phyloP scores from a whole-genome alignment of 2,888 invertebrate genomes.

The Morpho deidamia region DNA sequence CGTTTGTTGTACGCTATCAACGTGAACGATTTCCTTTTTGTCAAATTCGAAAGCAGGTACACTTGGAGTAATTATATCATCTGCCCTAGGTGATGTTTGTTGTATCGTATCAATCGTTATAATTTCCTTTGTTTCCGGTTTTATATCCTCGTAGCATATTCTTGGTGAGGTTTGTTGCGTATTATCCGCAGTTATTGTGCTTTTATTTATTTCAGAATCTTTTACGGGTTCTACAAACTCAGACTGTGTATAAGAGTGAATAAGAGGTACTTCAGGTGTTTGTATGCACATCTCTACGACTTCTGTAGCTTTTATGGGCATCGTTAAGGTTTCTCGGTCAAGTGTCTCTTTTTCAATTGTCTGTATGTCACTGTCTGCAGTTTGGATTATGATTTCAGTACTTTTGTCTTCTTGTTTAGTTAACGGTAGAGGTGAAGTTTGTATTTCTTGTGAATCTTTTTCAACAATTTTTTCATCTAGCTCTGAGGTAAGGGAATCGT shows the following conservation, averaged over 20 bases:
- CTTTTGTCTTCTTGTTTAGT: slow-evolving; percentile 54
- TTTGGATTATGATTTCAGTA: slow-evolving; percentile 56
- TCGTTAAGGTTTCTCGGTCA: slow-evolving; percentile 61
- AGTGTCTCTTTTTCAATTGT: slow-evolving; percentile 47
- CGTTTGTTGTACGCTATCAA: slow-evolving; percentile 52
- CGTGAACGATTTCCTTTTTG: slow-evolving; percentile 35
- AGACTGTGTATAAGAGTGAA: slow-evolving; percentile 62
- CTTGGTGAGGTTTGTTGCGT: slow-evolving; percentile 41
- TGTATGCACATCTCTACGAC: slow-evolving; percentile 54
- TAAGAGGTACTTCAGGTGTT: slow-evolving; percentile 56
- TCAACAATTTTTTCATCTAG: slow-evolving; percentile 35
- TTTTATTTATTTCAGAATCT: slow-evolving; percentile 31
- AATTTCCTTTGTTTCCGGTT: slow-evolving; percentile 26
- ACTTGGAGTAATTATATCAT: slow-evolving; percentile 19
- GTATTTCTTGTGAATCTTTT: slow-evolving; percentile 65
- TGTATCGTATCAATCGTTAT: slow-evolving; percentile 42
- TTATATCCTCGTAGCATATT: slow-evolving; percentile 22
- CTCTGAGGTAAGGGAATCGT: slow-evolving; percentile 38
- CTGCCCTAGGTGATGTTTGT: slow-evolving; percentile 79
- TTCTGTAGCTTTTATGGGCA: slow-evolving; percentile 49
- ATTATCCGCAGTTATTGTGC: slow-evolving; percentile 23
- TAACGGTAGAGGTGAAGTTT: slow-evolving; percentile 71
- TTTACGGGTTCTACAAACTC: slow-evolving; percentile 31
- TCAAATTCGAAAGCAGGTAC: slow-evolving; percentile 34
- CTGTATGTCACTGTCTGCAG: slow-evolving; percentile 60